A percentile compares a stretch with the other conserved stretches of the same genome.
Conservation (phyloP, 2,888 invertebrate species). For the Drosophila differens region DNA sequence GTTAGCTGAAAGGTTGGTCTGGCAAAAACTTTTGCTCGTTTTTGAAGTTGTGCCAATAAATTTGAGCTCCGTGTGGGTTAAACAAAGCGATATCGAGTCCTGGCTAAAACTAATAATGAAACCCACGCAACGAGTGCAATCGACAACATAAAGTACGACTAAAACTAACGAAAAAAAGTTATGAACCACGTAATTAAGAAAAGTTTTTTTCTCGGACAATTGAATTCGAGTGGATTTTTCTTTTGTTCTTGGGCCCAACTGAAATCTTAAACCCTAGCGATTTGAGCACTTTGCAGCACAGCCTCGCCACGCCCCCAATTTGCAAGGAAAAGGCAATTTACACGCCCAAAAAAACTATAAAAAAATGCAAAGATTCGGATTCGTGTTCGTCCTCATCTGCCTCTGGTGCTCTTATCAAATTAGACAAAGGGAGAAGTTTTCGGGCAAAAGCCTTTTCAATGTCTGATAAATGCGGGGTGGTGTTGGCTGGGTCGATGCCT, state of each 20-base stretch:
- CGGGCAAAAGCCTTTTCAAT: constrained; percentile 48
- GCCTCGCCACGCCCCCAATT: constrained; percentile 23
- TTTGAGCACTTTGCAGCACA: constrained; percentile 50
- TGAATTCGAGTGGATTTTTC: constrained; percentile 53
- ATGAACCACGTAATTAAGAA: constrained; percentile 67
- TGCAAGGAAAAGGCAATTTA: constrained; percentile 59
- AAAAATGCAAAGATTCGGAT: constrained; percentile 37
- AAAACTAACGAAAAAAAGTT: constrained; percentile 26
- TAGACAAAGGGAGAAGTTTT: constrained; percentile 71
- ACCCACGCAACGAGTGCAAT: constrained; percentile 48
- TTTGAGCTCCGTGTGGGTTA: constrained; percentile 50
- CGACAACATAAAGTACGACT: constrained; percentile 34
- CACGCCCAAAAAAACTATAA: constrained; percentile 37
- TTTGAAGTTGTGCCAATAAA: constrained; percentile 72
- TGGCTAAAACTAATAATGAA: constrained; percentile 43
- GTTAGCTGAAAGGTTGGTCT: constrained; percentile 35
- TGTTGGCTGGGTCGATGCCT: constrained; percentile 4
- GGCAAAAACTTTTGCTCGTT: constrained; percentile 58
- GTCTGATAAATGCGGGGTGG: constrained; percentile 27
- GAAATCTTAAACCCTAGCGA: constrained; percentile 32
- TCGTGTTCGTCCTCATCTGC: constrained; percentile 33
- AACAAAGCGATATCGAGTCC: constrained; percentile 39
- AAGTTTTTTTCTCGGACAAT: constrained; percentile 55
- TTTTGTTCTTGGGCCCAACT: constrained; percentile 10
- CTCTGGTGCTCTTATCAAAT: constrained; percentile 64